Conservation (phyloP, 2,113 vertebrate genomes). For the Larimichthys polyactis region DNA sequence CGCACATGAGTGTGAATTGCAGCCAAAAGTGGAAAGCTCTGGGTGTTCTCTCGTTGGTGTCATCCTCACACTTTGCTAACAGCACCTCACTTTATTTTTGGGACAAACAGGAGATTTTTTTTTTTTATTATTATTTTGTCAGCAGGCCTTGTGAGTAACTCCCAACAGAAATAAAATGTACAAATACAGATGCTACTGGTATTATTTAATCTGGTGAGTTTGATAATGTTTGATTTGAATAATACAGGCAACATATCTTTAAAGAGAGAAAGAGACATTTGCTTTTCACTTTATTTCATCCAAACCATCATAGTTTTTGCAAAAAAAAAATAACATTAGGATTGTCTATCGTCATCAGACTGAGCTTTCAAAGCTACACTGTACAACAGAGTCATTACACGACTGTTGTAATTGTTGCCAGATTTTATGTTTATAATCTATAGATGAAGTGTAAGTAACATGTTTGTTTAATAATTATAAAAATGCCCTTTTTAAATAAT, state of each 20-base stretch:
- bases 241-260: neutral
- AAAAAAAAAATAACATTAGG: neutral
- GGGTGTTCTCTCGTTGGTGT: slow-evolving; percentile 48
- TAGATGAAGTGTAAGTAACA: neutral
- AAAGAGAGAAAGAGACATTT: neutral
- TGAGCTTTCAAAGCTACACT: neutral
- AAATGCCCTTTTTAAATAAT: neutral
- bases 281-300: neutral
- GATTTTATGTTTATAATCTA: neutral
- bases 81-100: slow-evolving; percentile 63
- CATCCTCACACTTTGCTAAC: slow-evolving; percentile 61
- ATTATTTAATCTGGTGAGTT: neutral
- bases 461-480: neutral
- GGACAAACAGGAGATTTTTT: slow-evolving; percentile 4
- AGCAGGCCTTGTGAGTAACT: slow-evolving; percentile 9
- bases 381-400: too few species aligned
- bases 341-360: neutral
- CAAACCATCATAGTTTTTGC: neutral
- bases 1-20: slow-evolving; percentile 53
- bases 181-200: neutral
- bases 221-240: neutral
- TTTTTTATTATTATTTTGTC: neutral
- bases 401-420: neutral
- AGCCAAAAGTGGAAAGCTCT: slow-evolving; percentile 55
- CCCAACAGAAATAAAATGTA: neutral